phyloP scores from a whole-genome alignment of 1,140 invertebrate genomes.

The Prorops nasuta region DNA sequence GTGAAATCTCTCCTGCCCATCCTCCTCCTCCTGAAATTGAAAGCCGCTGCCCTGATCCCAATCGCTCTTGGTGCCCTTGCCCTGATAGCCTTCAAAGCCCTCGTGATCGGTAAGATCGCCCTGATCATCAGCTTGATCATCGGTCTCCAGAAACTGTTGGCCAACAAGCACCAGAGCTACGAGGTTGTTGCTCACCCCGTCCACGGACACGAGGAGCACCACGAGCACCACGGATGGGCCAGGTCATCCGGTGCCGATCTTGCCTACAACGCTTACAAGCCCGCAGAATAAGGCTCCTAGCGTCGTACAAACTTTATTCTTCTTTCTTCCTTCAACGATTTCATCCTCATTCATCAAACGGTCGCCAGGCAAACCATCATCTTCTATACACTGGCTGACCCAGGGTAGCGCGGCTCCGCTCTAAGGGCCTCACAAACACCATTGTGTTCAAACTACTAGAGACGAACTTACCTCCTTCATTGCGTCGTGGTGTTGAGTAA shows the following conservation, averaged over 20 bases:
- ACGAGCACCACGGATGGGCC: conserved; percentile 49
- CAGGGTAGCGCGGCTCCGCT: conserved; percentile 15
- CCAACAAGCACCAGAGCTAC: conserved; percentile 67
- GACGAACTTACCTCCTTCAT: conserved; percentile 9
- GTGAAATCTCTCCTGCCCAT: conserved; percentile 64
- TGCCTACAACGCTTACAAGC: conserved; percentile 53
- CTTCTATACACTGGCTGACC: too few species aligned
- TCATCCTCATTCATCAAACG: conserved; percentile 12
- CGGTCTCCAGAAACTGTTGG: conserved; percentile 75
- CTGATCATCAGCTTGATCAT: conserved; percentile 73
- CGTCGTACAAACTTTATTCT: conserved; percentile 1
- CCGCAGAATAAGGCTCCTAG: conserved; percentile 36
- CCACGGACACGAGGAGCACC: conserved; percentile 47
- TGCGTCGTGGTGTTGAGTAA: not conserved
- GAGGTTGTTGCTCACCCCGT: conserved; percentile 59
- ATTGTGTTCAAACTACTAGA: conserved; percentile 2
- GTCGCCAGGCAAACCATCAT: not conserved
- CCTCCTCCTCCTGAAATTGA: conserved; percentile 73
- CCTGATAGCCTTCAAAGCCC: conserved; percentile 78
- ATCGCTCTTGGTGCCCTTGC: conserved; percentile 74
- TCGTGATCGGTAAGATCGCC: conserved; percentile 77
- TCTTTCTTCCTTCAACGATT: conserved; percentile 8
- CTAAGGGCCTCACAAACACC: conserved; percentile 8
- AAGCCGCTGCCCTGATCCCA: conserved; percentile 75
- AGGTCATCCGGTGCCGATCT: conserved; percentile 46